Conservation (phyloP, 2,888 invertebrate species). For the Nephrocerus scutellatus region DNA sequence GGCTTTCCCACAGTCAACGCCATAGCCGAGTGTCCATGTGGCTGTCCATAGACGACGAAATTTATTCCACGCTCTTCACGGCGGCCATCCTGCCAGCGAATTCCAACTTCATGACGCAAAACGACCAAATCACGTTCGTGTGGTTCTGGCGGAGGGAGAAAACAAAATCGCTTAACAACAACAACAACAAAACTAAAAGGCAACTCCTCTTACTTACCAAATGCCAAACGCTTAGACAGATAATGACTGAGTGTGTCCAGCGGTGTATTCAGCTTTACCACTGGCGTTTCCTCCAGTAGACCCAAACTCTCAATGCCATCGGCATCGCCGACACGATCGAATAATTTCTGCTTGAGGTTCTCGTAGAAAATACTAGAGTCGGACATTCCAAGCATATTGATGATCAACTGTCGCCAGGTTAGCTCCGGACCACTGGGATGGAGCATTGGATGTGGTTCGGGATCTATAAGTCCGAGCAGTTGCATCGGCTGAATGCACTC, state of each 20-base stretch:
- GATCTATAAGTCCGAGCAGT: conserved; percentile 78
- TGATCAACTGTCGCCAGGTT: conserved; percentile 89
- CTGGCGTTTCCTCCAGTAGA: conserved; percentile 71
- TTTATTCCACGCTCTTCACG: conserved; percentile 76
- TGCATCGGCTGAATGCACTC: conserved; percentile 84
- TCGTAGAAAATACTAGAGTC: conserved; percentile 87
- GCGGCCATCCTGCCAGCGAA: conserved; percentile 83
- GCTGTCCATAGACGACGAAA: conserved; percentile 84
- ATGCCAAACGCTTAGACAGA: conserved; percentile 70
- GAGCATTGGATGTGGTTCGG: conserved; percentile 78
- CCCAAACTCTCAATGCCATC: conserved; percentile 81
- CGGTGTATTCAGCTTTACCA: conserved; percentile 78
- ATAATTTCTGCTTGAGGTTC: conserved; percentile 77
- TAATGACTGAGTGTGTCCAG: conserved; percentile 90
- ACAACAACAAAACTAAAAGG: background rate
- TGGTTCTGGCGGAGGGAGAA: conserved; percentile 49
- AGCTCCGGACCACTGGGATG: conserved; percentile 93
- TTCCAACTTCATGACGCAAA: conserved; percentile 85
- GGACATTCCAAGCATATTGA: conserved; percentile 74
- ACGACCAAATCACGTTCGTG: conserved; percentile 91
- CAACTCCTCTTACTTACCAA: conserved; percentile 52
- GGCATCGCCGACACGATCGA: conserved; percentile 71
- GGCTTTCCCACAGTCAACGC: conserved; percentile 87
- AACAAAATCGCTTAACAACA: conserved; percentile 15
- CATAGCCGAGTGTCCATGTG: conserved; percentile 88